These are phyloP conservation scores for Cossypha dichroa DNA, from an alignment of 2,797 vertebrate genomes.

Conservation along the genomic window DNA sequence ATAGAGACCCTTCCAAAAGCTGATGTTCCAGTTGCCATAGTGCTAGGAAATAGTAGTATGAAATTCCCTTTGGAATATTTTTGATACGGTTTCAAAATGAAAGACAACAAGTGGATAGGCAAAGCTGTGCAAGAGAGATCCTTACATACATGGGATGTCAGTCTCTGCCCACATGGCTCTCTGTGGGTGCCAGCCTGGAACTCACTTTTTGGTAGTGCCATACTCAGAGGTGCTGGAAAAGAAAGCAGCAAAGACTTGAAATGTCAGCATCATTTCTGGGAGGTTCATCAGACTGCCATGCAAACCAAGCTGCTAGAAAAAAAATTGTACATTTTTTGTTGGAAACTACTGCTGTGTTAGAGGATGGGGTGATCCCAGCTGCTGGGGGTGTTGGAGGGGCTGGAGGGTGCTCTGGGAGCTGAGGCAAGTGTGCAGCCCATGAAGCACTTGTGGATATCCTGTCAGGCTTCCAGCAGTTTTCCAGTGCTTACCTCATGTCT, in stretches of 20 bases:
- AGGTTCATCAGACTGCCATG: not conserved
- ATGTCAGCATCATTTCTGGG: not conserved
- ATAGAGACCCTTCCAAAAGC: not conserved
- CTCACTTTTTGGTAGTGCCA: rapidly evolving
- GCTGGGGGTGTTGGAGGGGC: not conserved
- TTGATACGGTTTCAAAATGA: not conserved
- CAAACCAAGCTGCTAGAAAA: not conserved
- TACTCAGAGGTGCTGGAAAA: not conserved
- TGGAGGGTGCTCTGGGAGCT: not conserved
- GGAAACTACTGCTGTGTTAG: not conserved
- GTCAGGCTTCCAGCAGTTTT: not conserved
- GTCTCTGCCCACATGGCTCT: not conserved
- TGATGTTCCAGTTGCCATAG: not conserved
- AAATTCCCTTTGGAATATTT: not conserved
- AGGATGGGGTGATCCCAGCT: not conserved
- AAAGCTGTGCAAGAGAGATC: not conserved
- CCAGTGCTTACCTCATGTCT: not conserved
- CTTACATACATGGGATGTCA: not conserved
- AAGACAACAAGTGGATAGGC: not conserved
- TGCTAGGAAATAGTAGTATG: not conserved
- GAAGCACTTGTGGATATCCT: not conserved
- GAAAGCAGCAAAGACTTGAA: not conserved
- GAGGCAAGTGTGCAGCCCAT: not conserved
- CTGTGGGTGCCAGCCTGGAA: not conserved
- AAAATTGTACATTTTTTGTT: not conserved